Percentiles rank a stretch among this genome's conserved stretches.
These are phyloP conservation scores for Pyrochroa serraticornis DNA, from an alignment of 2,888 invertebrate genomes.

Conservation along the genomic window DNA sequence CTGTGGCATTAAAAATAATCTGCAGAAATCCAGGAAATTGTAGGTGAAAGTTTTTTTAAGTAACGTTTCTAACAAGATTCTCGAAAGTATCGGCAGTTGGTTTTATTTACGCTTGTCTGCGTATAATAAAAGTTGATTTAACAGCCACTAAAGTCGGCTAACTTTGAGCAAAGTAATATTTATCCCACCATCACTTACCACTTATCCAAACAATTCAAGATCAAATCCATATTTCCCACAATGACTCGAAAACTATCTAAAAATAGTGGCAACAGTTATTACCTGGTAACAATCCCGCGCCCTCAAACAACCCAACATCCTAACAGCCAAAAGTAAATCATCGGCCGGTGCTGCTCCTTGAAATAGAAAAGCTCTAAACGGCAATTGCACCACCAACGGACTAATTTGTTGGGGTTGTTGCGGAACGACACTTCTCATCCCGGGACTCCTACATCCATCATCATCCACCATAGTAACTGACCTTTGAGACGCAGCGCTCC, in stretches of 20 bases:
- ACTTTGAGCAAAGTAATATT: not conserved
- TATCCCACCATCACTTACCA: not conserved
- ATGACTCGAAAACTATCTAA: no score
- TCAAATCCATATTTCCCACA: not conserved
- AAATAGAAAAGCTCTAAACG: slow-evolving; percentile 65
- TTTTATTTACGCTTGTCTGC: no score
- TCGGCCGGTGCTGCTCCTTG: slow-evolving; percentile 65
- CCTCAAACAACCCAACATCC: slow-evolving; percentile 63
- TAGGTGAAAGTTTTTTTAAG: no score
- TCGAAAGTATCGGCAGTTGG: no score
- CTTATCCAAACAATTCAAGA: not conserved
- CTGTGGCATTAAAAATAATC: no score
- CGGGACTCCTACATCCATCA: slow-evolving; percentile 59
- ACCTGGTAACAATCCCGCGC: slow-evolving; percentile 60
- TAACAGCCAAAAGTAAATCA: slow-evolving; percentile 63
- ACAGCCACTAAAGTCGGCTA: no score
- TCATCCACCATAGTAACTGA: slow-evolving; percentile 57
- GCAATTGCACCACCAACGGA: slow-evolving; percentile 55
- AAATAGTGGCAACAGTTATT: slow-evolving; percentile 37
- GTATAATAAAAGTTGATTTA: no score
- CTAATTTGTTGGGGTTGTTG: slow-evolving; percentile 53
- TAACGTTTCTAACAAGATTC: no score
- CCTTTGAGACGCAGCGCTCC: slow-evolving; percentile 43
- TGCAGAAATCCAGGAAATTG: no score
- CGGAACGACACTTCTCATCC: slow-evolving; percentile 59